A percentile compares a stretch with the other conserved stretches of the same genome.
Evolutionary conservation across 2,888 invertebrate genomes (phyloP).

Genomic region (Ichneumoninae sp.): DNA sequence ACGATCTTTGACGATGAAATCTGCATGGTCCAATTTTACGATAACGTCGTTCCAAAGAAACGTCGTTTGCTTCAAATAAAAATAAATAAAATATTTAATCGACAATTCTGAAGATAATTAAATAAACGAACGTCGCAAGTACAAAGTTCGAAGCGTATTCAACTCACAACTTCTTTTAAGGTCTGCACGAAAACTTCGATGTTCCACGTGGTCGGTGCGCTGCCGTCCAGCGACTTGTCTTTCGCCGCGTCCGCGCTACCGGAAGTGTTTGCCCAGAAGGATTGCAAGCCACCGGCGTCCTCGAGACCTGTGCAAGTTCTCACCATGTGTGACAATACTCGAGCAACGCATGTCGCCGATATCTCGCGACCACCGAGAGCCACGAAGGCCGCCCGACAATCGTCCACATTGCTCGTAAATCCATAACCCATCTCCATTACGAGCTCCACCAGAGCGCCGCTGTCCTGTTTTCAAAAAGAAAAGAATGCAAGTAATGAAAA

Average conservation of each 20-base stretch:
- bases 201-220: slow-evolving; percentile 91
- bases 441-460: slow-evolving; percentile 93
- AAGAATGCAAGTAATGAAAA: background rate
- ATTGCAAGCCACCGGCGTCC: slow-evolving; percentile 84
- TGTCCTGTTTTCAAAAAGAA: slow-evolving; percentile 84
- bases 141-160: background rate
- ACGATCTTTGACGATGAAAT: slow-evolving; percentile 95
- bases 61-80: slow-evolving; percentile 86
- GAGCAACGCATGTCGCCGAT: slow-evolving; percentile 93
- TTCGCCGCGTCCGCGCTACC: slow-evolving; percentile 86
- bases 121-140: background rate
- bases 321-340: slow-evolving; percentile 94
- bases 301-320: slow-evolving; percentile 92
- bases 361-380: slow-evolving; percentile 94
- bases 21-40: slow-evolving; percentile 94
- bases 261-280: slow-evolving; percentile 86
- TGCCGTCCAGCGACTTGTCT: slow-evolving; percentile 78
- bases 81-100: background rate
- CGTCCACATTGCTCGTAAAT: slow-evolving; percentile 94
- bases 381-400: slow-evolving; percentile 93
- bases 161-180: slow-evolving; percentile 92
- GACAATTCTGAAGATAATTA: background rate
- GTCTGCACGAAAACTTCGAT: slow-evolving; percentile 96
- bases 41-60: slow-evolving; percentile 97
- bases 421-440: slow-evolving; percentile 96